Evolutionary conservation across 2,797 vertebrate species (phyloP).

Genomic region (Salmo trutta): DNA sequence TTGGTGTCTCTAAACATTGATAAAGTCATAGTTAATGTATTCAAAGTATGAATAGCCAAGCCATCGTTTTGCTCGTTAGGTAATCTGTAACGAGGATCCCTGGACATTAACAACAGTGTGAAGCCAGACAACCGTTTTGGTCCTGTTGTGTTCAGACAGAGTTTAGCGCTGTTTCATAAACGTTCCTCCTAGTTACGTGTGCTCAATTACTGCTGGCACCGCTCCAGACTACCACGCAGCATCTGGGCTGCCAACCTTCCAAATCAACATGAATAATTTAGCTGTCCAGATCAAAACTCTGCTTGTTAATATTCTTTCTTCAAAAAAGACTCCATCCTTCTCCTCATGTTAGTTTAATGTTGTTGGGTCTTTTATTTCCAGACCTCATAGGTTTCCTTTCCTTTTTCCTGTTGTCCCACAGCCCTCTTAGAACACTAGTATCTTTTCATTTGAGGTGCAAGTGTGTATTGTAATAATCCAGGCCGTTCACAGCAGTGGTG

Average conservation of each 20-base stretch:
- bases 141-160: neutral
- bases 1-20: neutral
- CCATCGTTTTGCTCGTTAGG: neutral
- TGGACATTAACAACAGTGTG: neutral
- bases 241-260: conserved; percentile 34
- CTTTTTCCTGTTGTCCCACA: neutral
- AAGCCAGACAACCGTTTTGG: neutral
- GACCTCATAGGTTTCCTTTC: neutral
- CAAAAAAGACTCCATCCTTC: neutral
- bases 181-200: conserved; percentile 10
- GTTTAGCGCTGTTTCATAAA: neutral
- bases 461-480: neutral
- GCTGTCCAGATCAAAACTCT: conserved; percentile 18
- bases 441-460: neutral
- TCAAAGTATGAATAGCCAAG: neutral
- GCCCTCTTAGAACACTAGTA: neutral
- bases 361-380: no score
- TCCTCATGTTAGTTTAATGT: neutral
- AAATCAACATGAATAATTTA: conserved; percentile 37
- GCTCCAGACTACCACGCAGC: conserved; percentile 23
- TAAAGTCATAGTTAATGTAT: no score
- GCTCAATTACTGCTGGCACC: conserved; percentile 19
- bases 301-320: conserved; percentile 17
- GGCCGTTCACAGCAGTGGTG: neutral
- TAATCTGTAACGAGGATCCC: neutral